Evolutionary conservation across 2,888 invertebrate species (phyloP), one percentile per base, ranked within the genome.

Genomic region (Alentia gelatinosa): DNA sequence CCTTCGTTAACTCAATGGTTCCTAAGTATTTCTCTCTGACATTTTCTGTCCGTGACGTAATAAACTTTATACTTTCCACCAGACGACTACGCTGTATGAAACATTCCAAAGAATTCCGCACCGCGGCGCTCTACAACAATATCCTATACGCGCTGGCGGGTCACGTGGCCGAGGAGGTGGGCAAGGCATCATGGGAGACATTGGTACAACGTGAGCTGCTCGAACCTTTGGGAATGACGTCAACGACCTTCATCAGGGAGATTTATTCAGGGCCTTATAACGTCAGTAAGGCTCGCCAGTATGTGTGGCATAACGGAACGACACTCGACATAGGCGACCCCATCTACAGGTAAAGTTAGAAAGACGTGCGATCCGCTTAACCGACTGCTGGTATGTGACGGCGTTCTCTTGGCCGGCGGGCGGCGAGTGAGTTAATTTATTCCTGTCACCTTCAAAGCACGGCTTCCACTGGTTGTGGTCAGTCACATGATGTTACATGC

Each of bases 71-170:
- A n/a, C n/a, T n/a, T n/a, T n/a, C n/a, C 63, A 37, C 9, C 79
- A 90, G 90, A 42, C 26, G 83, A 9, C 23, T 90, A 5, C 39
- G 56, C 7, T 90, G 50, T 37, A 90, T 90, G 90, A 89, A 75
- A 39, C 37, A 90, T 15, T n/a, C 3, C 4, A 4, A 47, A 12
- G 83, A 47, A 19, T 90, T 90, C 74, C 79, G 90, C 12, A 26
- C 79, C 12, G 33, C 0, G 23, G 50, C 90, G 91, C 90, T 94
- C 68, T 96, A 95, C 94, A 96, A 94, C 93, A 96, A 96, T 92
- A 95, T 95, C 92, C 94, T 96, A 94, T 96, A 95, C 92, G 94
- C 94, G 15, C 91, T 96, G 75, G 96, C 95, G 5, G 96, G 95
- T 15, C 93, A 95, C 92, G 94, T 96, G 40, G 94, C 94, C 15